Conservation (phyloP, 2,797 vertebrate species). For the Tenualosa thibaudeaui region DNA sequence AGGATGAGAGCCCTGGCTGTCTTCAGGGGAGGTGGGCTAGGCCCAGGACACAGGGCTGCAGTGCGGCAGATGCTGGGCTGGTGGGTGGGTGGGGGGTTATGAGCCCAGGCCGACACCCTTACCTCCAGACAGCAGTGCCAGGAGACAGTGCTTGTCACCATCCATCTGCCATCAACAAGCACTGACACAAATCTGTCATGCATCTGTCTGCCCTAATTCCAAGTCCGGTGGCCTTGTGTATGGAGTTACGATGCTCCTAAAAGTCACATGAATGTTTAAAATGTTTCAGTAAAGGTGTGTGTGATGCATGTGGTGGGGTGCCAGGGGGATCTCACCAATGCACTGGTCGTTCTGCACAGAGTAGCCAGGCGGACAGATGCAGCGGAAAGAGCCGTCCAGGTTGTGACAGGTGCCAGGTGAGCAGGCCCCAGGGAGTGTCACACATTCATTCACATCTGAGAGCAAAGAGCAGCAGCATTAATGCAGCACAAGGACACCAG, state of each 20-base stretch:
- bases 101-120: background rate
- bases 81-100: background rate
- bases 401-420: slow-evolving; percentile 95
- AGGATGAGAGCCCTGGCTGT: background rate
- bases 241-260: background rate
- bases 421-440: slow-evolving; percentile 83
- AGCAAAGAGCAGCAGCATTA: background rate
- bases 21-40: background rate
- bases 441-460: slow-evolving; percentile 88
- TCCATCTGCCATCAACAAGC: slow-evolving; percentile 1
- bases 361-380: slow-evolving; percentile 89
- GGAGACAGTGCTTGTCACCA: background rate
- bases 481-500: background rate
- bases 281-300: background rate
- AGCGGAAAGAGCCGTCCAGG: slow-evolving; percentile 90
- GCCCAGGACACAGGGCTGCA: background rate
- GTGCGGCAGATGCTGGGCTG: background rate
- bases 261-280: slow-evolving; percentile 5
- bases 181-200: slow-evolving; percentile 1
- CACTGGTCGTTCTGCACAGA: slow-evolving; percentile 91
- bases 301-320: background rate
- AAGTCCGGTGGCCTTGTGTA: background rate
- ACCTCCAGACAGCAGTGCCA: background rate
- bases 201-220: background rate
- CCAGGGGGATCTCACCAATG: slow-evolving; percentile 74